phyloP scores from a whole-genome alignment of 2,113 vertebrate genomes.

The Romanogobio albipinnatus region DNA sequence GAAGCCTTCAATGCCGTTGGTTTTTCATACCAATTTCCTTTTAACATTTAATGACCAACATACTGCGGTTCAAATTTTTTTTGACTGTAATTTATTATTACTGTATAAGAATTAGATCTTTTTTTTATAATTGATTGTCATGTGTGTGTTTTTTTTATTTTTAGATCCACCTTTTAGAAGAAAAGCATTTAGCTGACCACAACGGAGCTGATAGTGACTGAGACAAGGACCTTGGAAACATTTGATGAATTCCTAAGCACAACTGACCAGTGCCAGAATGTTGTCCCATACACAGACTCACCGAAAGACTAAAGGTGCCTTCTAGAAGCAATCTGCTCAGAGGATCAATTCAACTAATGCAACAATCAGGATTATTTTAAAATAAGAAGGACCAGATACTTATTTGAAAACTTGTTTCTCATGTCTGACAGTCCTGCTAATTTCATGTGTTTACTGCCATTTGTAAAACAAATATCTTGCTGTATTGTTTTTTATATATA shows the following conservation, averaged over 20 bases:
- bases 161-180: constrained; percentile 17
- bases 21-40: too few relatives aligned
- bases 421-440: not conserved
- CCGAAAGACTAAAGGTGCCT: not conserved
- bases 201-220: constrained; percentile 1
- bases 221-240: not conserved
- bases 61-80: too few relatives aligned
- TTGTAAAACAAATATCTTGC: not conserved
- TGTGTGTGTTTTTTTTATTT: not conserved
- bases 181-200: constrained; percentile 25
- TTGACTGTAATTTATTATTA: not conserved
- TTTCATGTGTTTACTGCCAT: constrained; percentile 14
- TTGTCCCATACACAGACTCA: not conserved
- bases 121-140: not conserved
- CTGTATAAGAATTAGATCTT: not conserved
- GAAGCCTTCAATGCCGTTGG: too few relatives aligned
- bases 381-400: constrained; percentile 13
- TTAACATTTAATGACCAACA: too few relatives aligned
- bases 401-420: not conserved
- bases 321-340: not conserved
- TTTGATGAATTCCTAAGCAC: not conserved
- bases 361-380: not conserved
- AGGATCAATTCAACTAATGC: not conserved
- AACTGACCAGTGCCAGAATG: not conserved
- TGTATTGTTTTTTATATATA: not conserved